phyloP scores from a whole-genome alignment of 2,113 vertebrate genomes.

The Oryzias melastigma region DNA sequence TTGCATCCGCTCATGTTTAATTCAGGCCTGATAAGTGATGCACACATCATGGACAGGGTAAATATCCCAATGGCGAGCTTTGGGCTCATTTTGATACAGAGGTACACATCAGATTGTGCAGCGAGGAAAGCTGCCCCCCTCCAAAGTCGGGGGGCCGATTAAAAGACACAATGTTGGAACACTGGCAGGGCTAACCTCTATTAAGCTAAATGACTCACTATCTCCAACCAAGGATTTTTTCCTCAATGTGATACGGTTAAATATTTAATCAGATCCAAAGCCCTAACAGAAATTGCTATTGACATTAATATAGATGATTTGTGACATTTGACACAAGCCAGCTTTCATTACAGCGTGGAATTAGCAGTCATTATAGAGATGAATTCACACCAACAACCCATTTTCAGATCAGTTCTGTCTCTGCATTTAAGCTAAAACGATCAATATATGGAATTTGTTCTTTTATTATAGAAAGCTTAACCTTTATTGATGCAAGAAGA shows the following conservation, averaged over 20 bases:
- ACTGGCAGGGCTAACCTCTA: background rate
- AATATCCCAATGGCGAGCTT: slow-evolving; percentile 8
- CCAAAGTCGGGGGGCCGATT: background rate
- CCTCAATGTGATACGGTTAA: background rate
- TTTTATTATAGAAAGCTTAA: too few species aligned
- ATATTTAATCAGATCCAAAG: background rate
- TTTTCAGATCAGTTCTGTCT: too few species aligned
- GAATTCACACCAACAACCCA: too few species aligned
- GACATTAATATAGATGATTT: slow-evolving; percentile 4
- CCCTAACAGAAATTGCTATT: background rate
- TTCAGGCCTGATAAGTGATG: slow-evolving; percentile 4
- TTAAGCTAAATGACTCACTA: background rate
- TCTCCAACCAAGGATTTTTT: background rate
- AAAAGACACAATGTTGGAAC: background rate
- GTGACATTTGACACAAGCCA: background rate
- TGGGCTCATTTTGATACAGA: slow-evolving; percentile 3
- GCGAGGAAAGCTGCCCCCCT: background rate
- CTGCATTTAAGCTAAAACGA: too few species aligned
- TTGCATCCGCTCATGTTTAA: slow-evolving; percentile 6
- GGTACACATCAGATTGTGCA: background rate
- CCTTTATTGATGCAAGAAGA: too few species aligned
- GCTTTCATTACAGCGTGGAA: slow-evolving; percentile 7
- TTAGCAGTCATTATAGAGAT: too few species aligned
- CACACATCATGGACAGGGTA: slow-evolving; percentile 1
- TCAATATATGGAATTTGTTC: too few species aligned